Conservation (phyloP, 2,113 vertebrate genomes). For the Cochlearius cochlearius region DNA sequence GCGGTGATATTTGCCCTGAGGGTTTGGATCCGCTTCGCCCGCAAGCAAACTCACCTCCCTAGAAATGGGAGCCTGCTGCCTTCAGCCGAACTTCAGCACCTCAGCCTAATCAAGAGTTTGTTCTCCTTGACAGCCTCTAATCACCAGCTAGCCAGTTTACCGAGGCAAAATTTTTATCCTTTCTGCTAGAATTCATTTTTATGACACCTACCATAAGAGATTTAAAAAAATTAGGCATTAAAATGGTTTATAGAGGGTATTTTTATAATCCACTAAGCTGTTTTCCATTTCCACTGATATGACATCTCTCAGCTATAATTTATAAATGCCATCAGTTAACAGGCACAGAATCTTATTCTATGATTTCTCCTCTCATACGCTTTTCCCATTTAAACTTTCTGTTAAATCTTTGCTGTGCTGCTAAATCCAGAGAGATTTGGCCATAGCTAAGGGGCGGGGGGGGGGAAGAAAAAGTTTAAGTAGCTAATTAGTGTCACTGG, state of each 20-base stretch:
- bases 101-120: background rate
- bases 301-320: constrained; percentile 65
- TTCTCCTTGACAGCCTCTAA: constrained; percentile 36
- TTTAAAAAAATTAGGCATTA: constrained; percentile 59
- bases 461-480: background rate
- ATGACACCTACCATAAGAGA: constrained; percentile 56
- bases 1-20: fast-evolving
- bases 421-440: constrained; percentile 58
- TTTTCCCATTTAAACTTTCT: constrained; percentile 63
- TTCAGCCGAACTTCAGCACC: background rate
- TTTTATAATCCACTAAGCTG: constrained; percentile 65
- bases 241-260: constrained; percentile 57
- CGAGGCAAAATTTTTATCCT: constrained; percentile 11
- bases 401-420: constrained; percentile 53
- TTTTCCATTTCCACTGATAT: constrained; percentile 57
- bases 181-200: constrained; percentile 52
- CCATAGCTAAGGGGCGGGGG: background rate
- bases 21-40: background rate
- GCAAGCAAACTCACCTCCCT: background rate
- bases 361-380: constrained; percentile 2
- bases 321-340: constrained; percentile 64
- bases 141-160: constrained; percentile 45
- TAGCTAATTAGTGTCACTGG: constrained; percentile 63
- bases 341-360: constrained; percentile 37
- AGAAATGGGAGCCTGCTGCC: background rate